These are phyloP conservation scores for Hyla sarda DNA, from an alignment of 2,113 vertebrate genomes.

Conservation along the genomic window DNA sequence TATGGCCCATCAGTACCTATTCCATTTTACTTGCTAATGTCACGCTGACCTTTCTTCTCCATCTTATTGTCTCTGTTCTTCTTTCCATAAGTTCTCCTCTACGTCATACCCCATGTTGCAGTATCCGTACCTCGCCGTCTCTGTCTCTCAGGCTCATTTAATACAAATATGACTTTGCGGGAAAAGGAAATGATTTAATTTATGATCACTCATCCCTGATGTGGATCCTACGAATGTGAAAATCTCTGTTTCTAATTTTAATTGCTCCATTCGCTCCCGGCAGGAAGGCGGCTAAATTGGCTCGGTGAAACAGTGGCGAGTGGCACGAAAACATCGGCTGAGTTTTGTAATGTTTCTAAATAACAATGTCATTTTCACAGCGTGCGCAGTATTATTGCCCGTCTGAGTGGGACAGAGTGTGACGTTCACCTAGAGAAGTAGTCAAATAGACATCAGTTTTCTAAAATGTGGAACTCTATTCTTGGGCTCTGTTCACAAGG, in stretches of 20 bases:
- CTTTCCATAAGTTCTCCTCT: constrained; percentile 1
- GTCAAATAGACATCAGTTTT: constrained; percentile 3
- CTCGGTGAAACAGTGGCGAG: constrained; percentile 81
- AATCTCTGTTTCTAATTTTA: constrained; percentile 85
- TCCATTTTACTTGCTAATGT: background rate
- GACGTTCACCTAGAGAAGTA: constrained; percentile 18
- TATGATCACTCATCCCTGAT: constrained; percentile 78
- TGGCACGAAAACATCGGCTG: constrained; percentile 80
- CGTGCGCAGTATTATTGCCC: constrained; percentile 79
- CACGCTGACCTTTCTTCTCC: background rate
- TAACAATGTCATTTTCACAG: constrained; percentile 86
- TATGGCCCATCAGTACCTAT: background rate
- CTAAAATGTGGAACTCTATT: background rate
- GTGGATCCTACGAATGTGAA: constrained; percentile 79
- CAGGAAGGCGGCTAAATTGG: constrained; percentile 81
- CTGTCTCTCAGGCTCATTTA: constrained; percentile 65
- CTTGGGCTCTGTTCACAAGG: background rate
- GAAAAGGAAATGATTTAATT: constrained; percentile 79
- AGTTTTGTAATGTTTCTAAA: constrained; percentile 85
- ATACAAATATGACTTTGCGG: constrained; percentile 73
- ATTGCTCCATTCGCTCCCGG: constrained; percentile 81
- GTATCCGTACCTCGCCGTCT: constrained; percentile 33
- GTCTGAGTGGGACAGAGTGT: constrained; percentile 16
- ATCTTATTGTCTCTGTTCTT: background rate
- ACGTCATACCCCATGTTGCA: constrained; percentile 4